These are phyloP conservation scores for Chloroceryle inda DNA, from an alignment of 2,797 vertebrate genomes.

Conservation along the genomic window DNA sequence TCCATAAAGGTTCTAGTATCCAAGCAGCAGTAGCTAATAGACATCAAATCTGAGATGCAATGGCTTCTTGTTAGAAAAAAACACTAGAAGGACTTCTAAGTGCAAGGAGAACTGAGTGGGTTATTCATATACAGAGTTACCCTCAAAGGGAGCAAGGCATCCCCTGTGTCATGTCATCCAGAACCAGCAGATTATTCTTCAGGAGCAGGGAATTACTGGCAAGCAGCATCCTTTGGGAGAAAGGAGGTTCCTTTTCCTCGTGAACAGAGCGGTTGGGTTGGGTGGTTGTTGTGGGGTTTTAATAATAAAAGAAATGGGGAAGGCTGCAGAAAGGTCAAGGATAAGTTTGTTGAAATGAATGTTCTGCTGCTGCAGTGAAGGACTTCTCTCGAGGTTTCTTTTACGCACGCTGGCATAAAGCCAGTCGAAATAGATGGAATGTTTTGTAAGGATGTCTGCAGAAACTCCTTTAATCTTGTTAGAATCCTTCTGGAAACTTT, in stretches of 20 bases:
- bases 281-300: neutral
- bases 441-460: neutral
- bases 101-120: neutral
- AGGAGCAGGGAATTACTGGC: neutral
- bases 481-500: slow-evolving; percentile 11
- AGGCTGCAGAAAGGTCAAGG: neutral
- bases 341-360: neutral
- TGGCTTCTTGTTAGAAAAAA: neutral
- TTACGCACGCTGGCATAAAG: neutral
- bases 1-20: neutral
- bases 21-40: neutral
- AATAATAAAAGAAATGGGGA: neutral
- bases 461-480: slow-evolving; percentile 11
- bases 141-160: neutral
- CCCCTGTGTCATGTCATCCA: neutral
- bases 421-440: neutral
- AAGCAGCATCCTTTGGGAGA: neutral
- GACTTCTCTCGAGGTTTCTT: neutral
- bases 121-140: neutral
- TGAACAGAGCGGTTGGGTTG: neutral
- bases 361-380: neutral
- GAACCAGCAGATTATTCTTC: neutral
- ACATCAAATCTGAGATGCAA: neutral
- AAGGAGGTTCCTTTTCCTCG: neutral
- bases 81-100: neutral